These are phyloP conservation scores for Antigone vipio DNA, from an alignment of 2,113 vertebrate genomes.

Conservation along the genomic window DNA sequence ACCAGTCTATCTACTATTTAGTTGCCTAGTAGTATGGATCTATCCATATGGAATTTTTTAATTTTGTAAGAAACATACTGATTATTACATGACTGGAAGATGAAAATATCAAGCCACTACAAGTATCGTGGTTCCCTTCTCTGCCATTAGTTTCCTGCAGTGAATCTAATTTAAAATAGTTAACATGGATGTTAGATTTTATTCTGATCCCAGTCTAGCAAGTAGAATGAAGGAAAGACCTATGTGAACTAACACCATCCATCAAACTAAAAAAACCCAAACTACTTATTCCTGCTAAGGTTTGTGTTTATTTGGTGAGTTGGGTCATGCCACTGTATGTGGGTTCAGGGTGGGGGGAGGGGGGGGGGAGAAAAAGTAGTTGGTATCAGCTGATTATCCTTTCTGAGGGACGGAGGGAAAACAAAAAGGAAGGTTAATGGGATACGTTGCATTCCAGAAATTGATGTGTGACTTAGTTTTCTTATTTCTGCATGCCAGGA, in stretches of 20 bases:
- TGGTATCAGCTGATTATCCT: background rate
- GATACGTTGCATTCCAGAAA: conserved; percentile 65
- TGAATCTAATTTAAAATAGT: background rate
- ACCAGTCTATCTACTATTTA: background rate
- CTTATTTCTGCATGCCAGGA: conserved; percentile 24
- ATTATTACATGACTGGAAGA: background rate
- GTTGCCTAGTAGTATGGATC: background rate
- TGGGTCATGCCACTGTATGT: background rate
- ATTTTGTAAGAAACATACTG: background rate
- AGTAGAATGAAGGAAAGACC: background rate
- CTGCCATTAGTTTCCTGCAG: background rate
- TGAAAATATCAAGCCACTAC: background rate
- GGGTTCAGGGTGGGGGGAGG: background rate
- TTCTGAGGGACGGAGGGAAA: background rate
- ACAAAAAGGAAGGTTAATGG: background rate
- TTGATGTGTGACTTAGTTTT: conserved; percentile 60
- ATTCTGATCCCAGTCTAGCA: background rate
- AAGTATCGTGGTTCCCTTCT: background rate
- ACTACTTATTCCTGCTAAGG: background rate
- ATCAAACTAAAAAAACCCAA: background rate
- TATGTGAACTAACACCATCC: background rate
- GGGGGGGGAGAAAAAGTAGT: background rate
- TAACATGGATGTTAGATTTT: background rate
- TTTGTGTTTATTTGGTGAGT: background rate
- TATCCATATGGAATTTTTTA: background rate